Evolutionary conservation across 2,797 vertebrate genomes (phyloP), one percentile per base, ranked within the genome.

Genomic region (Sebastes cheni): DNA sequence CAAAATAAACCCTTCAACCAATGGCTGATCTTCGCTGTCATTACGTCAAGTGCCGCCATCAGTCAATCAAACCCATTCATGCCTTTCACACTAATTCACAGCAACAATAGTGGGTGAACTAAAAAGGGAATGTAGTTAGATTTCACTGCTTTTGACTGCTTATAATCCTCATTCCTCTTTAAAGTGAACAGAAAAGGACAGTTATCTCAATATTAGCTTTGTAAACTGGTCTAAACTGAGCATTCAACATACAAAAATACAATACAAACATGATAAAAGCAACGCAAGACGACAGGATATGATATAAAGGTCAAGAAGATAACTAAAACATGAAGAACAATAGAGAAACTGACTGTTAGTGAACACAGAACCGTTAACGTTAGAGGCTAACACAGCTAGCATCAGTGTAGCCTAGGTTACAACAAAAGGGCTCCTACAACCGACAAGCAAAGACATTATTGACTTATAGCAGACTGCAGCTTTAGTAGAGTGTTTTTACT

Each of bases 301-400:
- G 2, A 2, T 46, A 4, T 3, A 23, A 60, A 6, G 10, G 13
- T 5, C 10, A 54, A 32, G 3, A 10, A n/a, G 50, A 81, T 23
- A 5, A 2, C 2, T 0, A n/a, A 66, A 79, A 68, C 9, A 52
- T 6, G 1, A 70, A 20, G 36, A 66, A 56, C 39, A 39, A 9
- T 2, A 13, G 2, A 62, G 29, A 11, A 62, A 30, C 27, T 8
- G 8, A 3, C 25, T 10, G 66, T 22, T 5, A 30, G 27, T 54
- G 64, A 77, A 75, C 34, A 85, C 22, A 81, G 52, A 89, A 84
- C 59, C 65, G 67, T 70, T 46, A 46, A 46, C 42, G 14, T 46
- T 29, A 34, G 3, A 82, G 16, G 92, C 91, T 91, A 93, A 85
- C 67, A 36, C 9, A 52, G 91, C 81, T 94, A 94, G 75, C 89